A percentile compares a stretch with the other conserved stretches of the same genome.
These are phyloP conservation scores for Lithophane semibrunnea DNA, from an alignment of 2,888 invertebrate genomes.

Conservation along the genomic window DNA sequence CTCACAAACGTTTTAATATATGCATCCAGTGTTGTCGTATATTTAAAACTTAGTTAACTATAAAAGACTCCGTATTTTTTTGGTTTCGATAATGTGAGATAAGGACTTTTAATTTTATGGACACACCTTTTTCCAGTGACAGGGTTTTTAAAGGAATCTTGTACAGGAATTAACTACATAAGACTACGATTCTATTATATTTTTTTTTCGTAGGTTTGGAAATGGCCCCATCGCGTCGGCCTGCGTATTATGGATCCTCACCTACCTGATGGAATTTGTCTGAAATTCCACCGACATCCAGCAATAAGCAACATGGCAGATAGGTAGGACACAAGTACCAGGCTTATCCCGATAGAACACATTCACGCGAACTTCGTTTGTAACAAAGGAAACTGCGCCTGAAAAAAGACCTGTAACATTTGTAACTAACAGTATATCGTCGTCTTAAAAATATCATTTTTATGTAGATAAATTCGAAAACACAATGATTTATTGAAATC, in stretches of 20 bases:
- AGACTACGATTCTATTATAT: background rate
- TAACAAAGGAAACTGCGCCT: no score
- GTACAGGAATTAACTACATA: no score
- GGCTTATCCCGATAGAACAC: background rate
- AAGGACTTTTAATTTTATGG: background rate
- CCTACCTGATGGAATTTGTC: background rate
- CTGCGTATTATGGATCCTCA: background rate
- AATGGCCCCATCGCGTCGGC: background rate
- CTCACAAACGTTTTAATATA: conserved; percentile 32
- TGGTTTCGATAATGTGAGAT: background rate
- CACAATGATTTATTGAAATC: conserved; percentile 3
- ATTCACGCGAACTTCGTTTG: background rate
- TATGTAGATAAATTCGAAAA: background rate
- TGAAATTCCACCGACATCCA: background rate
- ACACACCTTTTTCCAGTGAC: background rate
- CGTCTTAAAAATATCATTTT: background rate
- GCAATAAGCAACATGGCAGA: background rate
- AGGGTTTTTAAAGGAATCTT: background rate
- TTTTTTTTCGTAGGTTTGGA: background rate
- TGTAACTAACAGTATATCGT: background rate
- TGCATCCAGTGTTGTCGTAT: conserved; percentile 9
- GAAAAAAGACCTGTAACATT: background rate
- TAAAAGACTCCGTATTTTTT: background rate
- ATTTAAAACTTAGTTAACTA: no score
- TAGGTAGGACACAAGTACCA: no score